Evolutionary conservation across 2,113 vertebrate genomes (phyloP), one percentile per base, ranked within the genome.

Genomic region (Glareola pratincola): DNA sequence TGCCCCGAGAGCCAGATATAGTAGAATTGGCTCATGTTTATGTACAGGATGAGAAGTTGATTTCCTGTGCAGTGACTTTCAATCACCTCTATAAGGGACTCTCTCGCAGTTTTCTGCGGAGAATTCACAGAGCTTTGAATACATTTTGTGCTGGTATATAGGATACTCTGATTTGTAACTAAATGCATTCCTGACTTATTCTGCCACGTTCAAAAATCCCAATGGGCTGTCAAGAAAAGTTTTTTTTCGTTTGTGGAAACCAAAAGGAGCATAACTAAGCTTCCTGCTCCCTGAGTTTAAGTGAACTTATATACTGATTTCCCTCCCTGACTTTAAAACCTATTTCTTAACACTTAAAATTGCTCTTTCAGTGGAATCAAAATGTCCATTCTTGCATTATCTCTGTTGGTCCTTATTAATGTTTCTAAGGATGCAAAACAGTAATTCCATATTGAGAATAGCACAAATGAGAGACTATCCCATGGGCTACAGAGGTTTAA

Each of bases 1-100:
- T 84, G 94, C 96, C 92, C 87, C 0, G 19, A 96, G 88, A 97
- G 91, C 92, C 94, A 97, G 94, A 96, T 97, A 96, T 83, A 95
- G 94, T 53, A 95, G 95, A 96, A 92, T 16, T 95, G 92, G 84
- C 93, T 98, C 96, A 96, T 97, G 97, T 97, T 97, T 97, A 97
- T 95, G 86, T 90, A 97, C 94, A 96, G 93, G 96, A 96, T 97
- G 88, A 96, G 95, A 96, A 93, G 97, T 24, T 94, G 86, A 97
- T 96, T 97, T 97, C 95, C 96, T 96, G 96, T 54, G 84, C 92
- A 90, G 75, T 75, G 85, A 92, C 92, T 97, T 96, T 96, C 91
- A 96, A 93, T 96, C 97, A 97, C 81, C 57, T 67, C 93, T 94
- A 69, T 62, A 90, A 97, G 67, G 68, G 78, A 95, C 92, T 76